These are phyloP conservation scores for Erithacus rubecula DNA, from an alignment of 2,797 vertebrate species.

Conservation along the genomic window DNA sequence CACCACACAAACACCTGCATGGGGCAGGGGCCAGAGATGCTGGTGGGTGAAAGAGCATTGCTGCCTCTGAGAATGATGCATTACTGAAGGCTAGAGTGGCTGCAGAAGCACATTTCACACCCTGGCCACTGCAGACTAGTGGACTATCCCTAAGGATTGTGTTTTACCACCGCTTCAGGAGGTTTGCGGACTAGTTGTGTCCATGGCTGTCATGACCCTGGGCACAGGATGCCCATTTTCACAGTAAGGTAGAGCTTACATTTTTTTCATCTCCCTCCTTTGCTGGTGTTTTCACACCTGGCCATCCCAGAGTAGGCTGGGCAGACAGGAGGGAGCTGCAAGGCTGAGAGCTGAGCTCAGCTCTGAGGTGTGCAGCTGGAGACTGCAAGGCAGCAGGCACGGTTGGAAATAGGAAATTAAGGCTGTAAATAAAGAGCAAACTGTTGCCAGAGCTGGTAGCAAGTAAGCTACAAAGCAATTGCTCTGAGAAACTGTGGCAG, in stretches of 20 bases:
- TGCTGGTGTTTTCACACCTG: not conserved
- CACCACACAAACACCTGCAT: not conserved
- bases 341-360: not conserved
- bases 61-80: accelerated
- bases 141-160: not conserved
- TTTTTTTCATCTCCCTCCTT: not conserved
- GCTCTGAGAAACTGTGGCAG: not conserved
- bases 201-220: not conserved
- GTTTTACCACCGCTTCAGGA: not conserved
- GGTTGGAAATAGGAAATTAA: not conserved
- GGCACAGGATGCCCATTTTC: not conserved
- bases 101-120: not conserved
- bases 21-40: not conserved
- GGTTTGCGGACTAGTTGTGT: not conserved
- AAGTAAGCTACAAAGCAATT: not conserved
- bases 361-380: not conserved
- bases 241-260: not conserved
- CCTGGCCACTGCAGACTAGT: not conserved
- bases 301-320: not conserved
- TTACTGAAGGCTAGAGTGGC: not conserved
- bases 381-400: not conserved
- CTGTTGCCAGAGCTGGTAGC: not conserved
- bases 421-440: not conserved
- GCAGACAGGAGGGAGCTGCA: not conserved
- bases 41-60: accelerated